Evolutionary conservation across 2,113 vertebrate genomes (phyloP).

Genomic region (Mystacornis crossleyi): DNA sequence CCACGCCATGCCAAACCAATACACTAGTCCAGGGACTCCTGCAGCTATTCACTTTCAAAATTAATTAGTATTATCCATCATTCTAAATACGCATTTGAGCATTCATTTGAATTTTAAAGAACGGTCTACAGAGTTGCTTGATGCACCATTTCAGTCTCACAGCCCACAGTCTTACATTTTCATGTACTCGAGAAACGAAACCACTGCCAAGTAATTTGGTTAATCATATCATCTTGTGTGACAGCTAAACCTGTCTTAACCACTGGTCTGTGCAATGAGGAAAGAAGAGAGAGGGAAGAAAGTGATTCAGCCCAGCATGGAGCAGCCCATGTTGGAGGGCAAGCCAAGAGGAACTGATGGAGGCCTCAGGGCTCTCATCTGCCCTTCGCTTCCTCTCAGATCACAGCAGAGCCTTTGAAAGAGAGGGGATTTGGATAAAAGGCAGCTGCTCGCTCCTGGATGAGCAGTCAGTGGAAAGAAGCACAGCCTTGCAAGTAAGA

Average conservation of each 20-base stretch:
- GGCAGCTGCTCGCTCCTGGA: background rate
- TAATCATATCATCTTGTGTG: background rate
- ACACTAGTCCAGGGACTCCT: background rate
- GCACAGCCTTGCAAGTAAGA: background rate
- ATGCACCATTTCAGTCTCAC: background rate
- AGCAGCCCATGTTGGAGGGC: background rate
- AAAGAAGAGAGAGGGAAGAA: background rate
- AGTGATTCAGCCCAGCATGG: fast-evolving
- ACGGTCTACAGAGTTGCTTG: background rate
- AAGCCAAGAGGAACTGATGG: background rate
- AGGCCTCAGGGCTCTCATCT: background rate
- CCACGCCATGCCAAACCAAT: too few species aligned
- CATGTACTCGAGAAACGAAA: conserved; percentile 27
- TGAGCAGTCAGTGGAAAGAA: background rate
- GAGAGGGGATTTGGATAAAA: background rate
- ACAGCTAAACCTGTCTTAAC: conserved; percentile 11
- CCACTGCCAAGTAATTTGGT: background rate
- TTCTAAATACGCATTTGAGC: background rate
- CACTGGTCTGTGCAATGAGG: background rate
- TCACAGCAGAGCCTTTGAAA: background rate
- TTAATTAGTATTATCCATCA: background rate
- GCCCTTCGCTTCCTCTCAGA: background rate
- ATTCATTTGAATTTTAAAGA: background rate
- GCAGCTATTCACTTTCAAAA: background rate
- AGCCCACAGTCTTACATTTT: background rate